phyloP scores from a whole-genome alignment of 2,113 vertebrate species.

The Lasiurus borealis region DNA sequence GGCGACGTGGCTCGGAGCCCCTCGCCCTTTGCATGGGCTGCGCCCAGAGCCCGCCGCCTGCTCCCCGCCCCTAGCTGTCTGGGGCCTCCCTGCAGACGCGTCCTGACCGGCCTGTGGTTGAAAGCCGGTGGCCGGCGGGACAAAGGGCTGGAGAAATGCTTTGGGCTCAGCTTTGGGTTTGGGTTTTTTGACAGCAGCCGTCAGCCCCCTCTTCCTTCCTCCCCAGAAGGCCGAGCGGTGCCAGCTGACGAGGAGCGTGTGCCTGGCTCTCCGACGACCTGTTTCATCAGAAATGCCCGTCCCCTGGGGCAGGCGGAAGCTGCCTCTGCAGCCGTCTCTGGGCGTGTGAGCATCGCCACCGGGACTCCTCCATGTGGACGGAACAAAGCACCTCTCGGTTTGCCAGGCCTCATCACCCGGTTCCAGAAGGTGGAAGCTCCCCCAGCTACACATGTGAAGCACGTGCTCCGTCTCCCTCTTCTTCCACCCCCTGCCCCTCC shows the following conservation, averaged over 20 bases:
- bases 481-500: not conserved
- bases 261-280: not conserved
- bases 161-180: not conserved
- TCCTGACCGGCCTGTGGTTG: not conserved
- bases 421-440: not conserved
- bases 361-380: not conserved
- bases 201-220: not conserved
- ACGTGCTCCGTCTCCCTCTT: not conserved
- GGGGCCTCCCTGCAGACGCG: rapidly evolving
- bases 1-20: rapidly evolving
- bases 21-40: rapidly evolving
- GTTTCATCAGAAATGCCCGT: conserved; percentile 35
- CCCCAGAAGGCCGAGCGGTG: not conserved
- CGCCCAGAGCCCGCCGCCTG: not conserved
- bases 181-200: not conserved
- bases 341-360: not conserved
- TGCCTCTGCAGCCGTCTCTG: not conserved
- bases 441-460: not conserved
- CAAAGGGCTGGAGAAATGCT: not conserved
- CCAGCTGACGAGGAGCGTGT: not conserved
- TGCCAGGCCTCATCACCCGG: not conserved
- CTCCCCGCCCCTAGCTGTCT: rapidly evolving
- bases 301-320: not conserved
- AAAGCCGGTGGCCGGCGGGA: not conserved
- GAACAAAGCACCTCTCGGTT: not conserved